Conservation (phyloP, 2,888 invertebrate species). For the Cosmia pyralina region DNA sequence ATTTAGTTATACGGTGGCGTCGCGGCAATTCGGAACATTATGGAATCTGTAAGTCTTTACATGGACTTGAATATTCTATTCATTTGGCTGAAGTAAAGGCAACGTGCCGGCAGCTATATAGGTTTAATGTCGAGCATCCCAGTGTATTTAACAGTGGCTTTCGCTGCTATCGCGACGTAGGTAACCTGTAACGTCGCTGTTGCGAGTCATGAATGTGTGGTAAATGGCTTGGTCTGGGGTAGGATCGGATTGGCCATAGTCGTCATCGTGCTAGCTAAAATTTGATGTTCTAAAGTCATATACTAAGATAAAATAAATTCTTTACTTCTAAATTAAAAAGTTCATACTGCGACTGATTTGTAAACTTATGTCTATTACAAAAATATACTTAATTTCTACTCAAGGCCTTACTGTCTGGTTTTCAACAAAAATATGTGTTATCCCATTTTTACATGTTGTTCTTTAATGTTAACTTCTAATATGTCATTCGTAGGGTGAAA, state of each 20-base stretch:
- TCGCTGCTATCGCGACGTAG: not conserved
- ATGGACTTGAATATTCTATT: not conserved
- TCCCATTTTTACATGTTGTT: conserved; percentile 6
- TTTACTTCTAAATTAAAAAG: conserved; percentile 19
- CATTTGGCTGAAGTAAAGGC: not conserved
- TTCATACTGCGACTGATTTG: conserved; percentile 45
- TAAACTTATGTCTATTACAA: conserved; percentile 35
- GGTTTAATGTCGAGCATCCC: not conserved
- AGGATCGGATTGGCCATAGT: not conserved
- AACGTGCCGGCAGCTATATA: not conserved
- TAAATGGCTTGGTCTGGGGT: not conserved
- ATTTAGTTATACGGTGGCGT: conserved; percentile 9
- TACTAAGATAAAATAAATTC: conserved; percentile 21
- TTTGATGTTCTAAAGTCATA: conserved; percentile 18
- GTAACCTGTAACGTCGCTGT: not conserved
- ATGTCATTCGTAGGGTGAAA: not conserved
- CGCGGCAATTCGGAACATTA: not conserved
- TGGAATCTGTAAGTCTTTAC: not conserved
- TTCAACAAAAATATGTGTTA: conserved; percentile 9
- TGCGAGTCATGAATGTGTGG: too few relatives aligned
- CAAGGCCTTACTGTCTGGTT: conserved; percentile 38
- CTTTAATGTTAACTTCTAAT: not conserved
- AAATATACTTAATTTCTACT: conserved; percentile 33
- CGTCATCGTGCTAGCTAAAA: not conserved
- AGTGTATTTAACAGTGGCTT: not conserved